phyloP scores from a whole-genome alignment of 1,140 invertebrate species.

The Thereuonema tuberculata region DNA sequence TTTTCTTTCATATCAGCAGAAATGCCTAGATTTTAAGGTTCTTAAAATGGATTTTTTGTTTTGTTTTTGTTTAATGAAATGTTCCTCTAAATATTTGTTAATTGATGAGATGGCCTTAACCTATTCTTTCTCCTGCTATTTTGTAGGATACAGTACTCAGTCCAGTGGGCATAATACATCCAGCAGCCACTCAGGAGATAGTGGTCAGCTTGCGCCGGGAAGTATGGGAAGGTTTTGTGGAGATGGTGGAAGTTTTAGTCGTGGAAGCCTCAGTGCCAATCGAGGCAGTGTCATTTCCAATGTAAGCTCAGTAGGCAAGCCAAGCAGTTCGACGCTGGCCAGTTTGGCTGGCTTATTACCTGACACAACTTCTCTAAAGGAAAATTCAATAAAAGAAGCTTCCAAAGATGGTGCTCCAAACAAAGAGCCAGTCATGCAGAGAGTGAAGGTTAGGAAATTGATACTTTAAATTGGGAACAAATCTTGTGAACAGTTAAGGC shows the following conservation, averaged over 20 bases:
- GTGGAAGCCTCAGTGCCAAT: constrained; percentile 43
- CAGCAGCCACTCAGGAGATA: constrained; percentile 41
- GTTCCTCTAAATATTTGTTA: too few relatives aligned
- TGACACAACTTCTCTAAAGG: background rate
- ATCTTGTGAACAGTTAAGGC: background rate
- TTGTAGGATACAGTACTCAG: constrained; percentile 12
- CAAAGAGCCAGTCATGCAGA: background rate
- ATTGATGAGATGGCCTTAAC: too few relatives aligned
- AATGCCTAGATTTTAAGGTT: too few relatives aligned
- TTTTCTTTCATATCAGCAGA: too few relatives aligned
- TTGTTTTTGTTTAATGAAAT: too few relatives aligned
- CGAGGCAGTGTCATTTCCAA: constrained; percentile 50
- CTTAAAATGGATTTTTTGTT: too few relatives aligned
- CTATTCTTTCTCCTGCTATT: too few relatives aligned
- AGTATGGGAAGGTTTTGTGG: constrained; percentile 30
- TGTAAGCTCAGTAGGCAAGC: constrained; percentile 54
- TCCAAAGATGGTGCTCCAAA: background rate
- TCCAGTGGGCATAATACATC: constrained; percentile 37
- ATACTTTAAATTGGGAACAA: background rate
- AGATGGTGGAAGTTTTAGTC: background rate
- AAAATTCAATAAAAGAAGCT: background rate
- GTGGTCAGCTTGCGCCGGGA: constrained; percentile 33
- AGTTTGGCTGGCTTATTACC: constrained; percentile 45
- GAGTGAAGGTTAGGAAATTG: background rate
- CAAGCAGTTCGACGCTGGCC: constrained; percentile 61